phyloP scores from a whole-genome alignment of 35 echinoderm and acorn worm species.

The Ptychodera flava region DNA sequence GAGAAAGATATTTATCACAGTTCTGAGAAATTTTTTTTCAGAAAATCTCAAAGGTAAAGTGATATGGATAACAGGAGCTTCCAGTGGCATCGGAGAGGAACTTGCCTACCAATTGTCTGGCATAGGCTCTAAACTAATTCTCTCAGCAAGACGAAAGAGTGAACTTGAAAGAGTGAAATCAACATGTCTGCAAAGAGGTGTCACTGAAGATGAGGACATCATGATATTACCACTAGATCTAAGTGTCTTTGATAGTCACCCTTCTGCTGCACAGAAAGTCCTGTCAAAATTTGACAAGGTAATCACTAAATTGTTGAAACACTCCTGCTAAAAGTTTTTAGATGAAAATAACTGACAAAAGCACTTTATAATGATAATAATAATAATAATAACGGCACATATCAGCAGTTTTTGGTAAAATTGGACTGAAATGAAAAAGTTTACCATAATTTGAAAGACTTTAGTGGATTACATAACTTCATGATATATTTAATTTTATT shows the following conservation, averaged over 20 bases:
- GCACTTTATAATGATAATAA: no score
- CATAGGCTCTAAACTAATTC: slow-evolving; percentile 72
- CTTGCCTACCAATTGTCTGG: slow-evolving; percentile 56
- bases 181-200: slow-evolving; percentile 33
- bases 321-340: no score
- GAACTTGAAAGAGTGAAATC: slow-evolving; percentile 57
- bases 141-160: slow-evolving; percentile 65
- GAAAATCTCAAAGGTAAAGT: slow-evolving; percentile 70
- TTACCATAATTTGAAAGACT: no score
- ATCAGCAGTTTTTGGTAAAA: no score
- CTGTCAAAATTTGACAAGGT: slow-evolving; percentile 57
- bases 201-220: slow-evolving; percentile 35
- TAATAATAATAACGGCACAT: no score
- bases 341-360: no score
- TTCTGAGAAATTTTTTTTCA: slow-evolving; percentile 31
- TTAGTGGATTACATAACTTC: no score
- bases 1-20: no score
- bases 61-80: slow-evolving; percentile 90
- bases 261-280: slow-evolving; percentile 23
- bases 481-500: no score
- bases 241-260: slow-evolving; percentile 60
- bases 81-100: slow-evolving; percentile 89
- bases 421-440: no score
- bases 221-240: slow-evolving; percentile 58
- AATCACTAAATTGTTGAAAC: no score